Evolutionary conservation across 2,888 invertebrate genomes (phyloP).

Genomic region (Amphipoea lucens): DNA sequence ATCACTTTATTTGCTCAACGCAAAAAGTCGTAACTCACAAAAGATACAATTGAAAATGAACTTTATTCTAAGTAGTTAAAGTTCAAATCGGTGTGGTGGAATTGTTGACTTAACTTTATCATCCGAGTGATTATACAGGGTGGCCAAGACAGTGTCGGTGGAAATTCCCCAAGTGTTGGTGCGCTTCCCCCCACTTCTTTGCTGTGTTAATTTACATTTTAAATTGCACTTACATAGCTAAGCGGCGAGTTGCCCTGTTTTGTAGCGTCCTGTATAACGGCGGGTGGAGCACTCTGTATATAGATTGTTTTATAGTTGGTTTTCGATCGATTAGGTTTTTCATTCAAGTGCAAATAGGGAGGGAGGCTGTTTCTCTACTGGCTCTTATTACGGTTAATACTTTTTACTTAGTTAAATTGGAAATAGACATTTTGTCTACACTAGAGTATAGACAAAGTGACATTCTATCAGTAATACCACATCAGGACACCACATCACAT

Average conservation of each 20-base stretch:
- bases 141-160: slow-evolving; percentile 85
- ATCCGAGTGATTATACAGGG: slow-evolving; percentile 73
- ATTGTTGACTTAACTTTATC: slow-evolving; percentile 31
- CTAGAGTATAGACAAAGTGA: neutral
- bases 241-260: slow-evolving; percentile 87
- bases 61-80: accelerated
- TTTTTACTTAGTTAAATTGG: neutral
- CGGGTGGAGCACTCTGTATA: slow-evolving; percentile 61
- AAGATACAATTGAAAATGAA: neutral
- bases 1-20: slow-evolving; percentile 13
- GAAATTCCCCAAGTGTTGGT: slow-evolving; percentile 80
- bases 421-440: neutral
- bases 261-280: slow-evolving; percentile 79
- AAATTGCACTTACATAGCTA: slow-evolving; percentile 90
- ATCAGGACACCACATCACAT: too few species aligned
- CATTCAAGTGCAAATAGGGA: slow-evolving; percentile 53
- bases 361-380: neutral
- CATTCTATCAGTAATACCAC: neutral
- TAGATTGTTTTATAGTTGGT: slow-evolving; percentile 57
- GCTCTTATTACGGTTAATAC: neutral
- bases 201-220: slow-evolving; percentile 91
- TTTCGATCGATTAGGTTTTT: slow-evolving; percentile 61
- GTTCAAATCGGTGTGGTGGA: slow-evolving; percentile 28
- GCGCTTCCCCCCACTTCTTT: slow-evolving; percentile 86
- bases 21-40: slow-evolving; percentile 32